Base-by-base conservation (phyloP, 2,888 invertebrate genomes). In the Schrankia costaestrigalis region DNA sequence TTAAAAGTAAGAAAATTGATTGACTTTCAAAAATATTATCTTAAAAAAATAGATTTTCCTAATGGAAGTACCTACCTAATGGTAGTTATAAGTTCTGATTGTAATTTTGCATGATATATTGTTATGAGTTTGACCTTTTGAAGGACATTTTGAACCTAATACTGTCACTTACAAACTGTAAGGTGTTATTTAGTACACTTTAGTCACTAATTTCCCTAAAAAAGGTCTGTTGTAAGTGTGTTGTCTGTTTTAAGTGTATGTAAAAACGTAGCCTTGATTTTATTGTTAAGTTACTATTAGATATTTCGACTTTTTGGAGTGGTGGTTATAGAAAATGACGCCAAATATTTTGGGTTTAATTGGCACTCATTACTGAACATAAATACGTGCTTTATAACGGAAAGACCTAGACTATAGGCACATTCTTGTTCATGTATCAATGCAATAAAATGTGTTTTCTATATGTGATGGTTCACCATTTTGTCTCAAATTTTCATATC, bases 91-190 rank as follows among this genome's bases (percentile, higher is more conserved):
- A 28, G 22, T 37, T 19, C 14, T 31, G 17, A 37, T 31, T 37
- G 31, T 37, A 37, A 31, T 37, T 31, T 31, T 31, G 14, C 13
- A 31, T 37, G 31, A 37, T 25, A 37, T 17, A 37, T 28, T 22
- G 35, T 31, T 27, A 28, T 31, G 36, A 31, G 27, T 19, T n/a
- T 24, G 36, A 31, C 31, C 31, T 31, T 27, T 14, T 2, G 11
- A 28, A 31, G 31, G 14, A 28, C 24, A 27, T 25, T 37, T n/a
- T 4, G 15, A 19, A 27, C 31, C 19, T 31, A 27, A 23, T 31
- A 17, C 26, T 35, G 35, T 35, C 30, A 22, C 9, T 14, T 14
- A 15, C 35, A 26, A 31, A 35, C 22, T 22, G 35, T 12, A 22
- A 17, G 18, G 30, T 35, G 13, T 22, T 26, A 35, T 35, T 35